Conservation (phyloP, 2,113 vertebrate genomes). For the Polypterus senegalus region DNA sequence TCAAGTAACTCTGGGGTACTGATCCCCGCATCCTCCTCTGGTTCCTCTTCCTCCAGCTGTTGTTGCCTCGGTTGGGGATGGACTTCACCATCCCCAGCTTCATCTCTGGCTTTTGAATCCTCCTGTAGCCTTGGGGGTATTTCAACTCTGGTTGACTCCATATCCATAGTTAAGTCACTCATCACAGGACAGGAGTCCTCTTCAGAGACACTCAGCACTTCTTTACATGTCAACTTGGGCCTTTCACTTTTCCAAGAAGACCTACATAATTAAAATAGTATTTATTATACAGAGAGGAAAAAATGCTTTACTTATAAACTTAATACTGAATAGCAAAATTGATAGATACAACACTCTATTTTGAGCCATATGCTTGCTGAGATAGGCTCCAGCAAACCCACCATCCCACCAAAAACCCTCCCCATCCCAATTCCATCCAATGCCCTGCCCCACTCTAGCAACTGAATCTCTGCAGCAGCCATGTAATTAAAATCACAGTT, state of each 20-base stretch:
- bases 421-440: too few species aligned
- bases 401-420: too few species aligned
- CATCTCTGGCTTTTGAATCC: background rate
- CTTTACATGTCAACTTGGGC: conserved; percentile 48
- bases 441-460: too few species aligned
- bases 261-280: conserved; percentile 25
- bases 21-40: conserved; percentile 31
- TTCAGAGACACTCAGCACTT: conserved; percentile 26
- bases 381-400: too few species aligned
- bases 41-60: conserved; percentile 14
- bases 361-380: too few species aligned
- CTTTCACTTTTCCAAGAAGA: conserved; percentile 90
- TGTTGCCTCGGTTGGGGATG: background rate
- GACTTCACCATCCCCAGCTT: background rate
- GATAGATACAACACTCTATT: too few species aligned
- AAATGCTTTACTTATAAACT: too few species aligned
- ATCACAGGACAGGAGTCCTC: conserved; percentile 34
- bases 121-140: background rate
- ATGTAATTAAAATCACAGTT: too few species aligned
- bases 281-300: too few species aligned
- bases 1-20: conserved; percentile 28
- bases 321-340: too few species aligned
- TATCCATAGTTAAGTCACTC: background rate
- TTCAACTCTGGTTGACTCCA: background rate
- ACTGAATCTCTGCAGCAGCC: too few species aligned